These are phyloP conservation scores for Brachyptera putata DNA, from an alignment of 2,888 invertebrate genomes.

Conservation along the genomic window DNA sequence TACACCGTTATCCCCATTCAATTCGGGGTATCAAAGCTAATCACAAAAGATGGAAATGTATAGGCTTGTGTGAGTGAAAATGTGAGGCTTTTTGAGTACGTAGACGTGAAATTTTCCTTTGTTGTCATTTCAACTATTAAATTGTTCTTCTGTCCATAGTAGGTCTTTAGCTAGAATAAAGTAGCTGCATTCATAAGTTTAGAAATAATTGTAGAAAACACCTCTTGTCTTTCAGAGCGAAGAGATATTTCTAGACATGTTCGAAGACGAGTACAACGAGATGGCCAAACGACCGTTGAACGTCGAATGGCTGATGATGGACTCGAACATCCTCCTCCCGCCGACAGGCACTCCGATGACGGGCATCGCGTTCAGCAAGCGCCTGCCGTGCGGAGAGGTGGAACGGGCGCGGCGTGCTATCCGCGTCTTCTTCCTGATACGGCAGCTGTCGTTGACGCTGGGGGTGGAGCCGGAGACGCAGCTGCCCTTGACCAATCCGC, in stretches of 20 bases:
- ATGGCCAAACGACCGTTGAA: slow-evolving; percentile 81
- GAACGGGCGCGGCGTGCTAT: slow-evolving; percentile 86
- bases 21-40: no score
- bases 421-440: slow-evolving; percentile 84
- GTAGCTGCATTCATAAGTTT: no score
- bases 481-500: slow-evolving; percentile 83
- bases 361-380: slow-evolving; percentile 88
- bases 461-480: slow-evolving; percentile 74
- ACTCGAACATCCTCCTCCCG: slow-evolving; percentile 88
- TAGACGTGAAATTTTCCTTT: no score
- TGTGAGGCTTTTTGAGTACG: no score
- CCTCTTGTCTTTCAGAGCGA: slow-evolving; percentile 61
- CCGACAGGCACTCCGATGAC: slow-evolving; percentile 96
- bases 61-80: no score
- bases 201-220: no score
- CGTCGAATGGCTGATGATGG: slow-evolving; percentile 95
- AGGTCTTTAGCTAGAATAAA: no score
- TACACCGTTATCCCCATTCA: no score
- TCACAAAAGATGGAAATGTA: no score
- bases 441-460: slow-evolving; percentile 74
- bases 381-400: slow-evolving; percentile 94
- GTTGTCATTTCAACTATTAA: no score
- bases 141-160: no score
- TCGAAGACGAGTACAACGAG: slow-evolving; percentile 96
- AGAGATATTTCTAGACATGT: slow-evolving; percentile 97